Base-by-base conservation (phyloP, 1,140 invertebrate genomes). In the Ericerus pela region DNA sequence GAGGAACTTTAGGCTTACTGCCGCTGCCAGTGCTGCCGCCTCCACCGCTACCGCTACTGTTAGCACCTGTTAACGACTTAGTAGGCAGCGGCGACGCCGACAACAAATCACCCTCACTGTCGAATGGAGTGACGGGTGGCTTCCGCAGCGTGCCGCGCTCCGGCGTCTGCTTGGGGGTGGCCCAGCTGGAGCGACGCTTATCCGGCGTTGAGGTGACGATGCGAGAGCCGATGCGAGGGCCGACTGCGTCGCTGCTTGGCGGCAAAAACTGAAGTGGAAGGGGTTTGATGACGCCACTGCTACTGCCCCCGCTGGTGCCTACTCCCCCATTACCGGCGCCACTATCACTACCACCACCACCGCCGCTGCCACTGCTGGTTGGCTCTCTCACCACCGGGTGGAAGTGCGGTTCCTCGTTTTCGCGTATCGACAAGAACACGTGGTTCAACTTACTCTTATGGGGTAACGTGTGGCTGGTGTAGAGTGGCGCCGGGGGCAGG, bases 401-500 rank as follows among this genome's bases (percentile, higher is more conserved):
- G 75, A 14, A 79, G 77, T n/a, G 78, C 68, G 0, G 75, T 75
- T 36, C 75, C 68, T 57, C 75, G 60, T 59, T 67, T 63, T 54
- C 65, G 67, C 52, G 72, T 24, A 67, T 62, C 24, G 67, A 68
- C 56, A 61, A 70, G 59, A 28, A 69, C 64, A 6, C 67, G 22
- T 4, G 61, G 55, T 14, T 56, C 69, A 20, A 67, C 66, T 65
- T 82, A 31, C 51, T 83, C 64, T 84, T 83, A 47, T 90, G 66
- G 43, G 84, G 86, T 2, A 85, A 68, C 2, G 78, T 79, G 0
- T 85, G 88, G 62, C 84, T 88, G 6, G 86, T 87, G 59, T 87
- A n/a, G 86, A 89, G 1, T 83, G 88, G 47, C 86, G 73, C 1
- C 81, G 68, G 0, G 87, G 88, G 12, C 90, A 68, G 64, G 88